These are phyloP conservation scores for Dicyrtomina minuta DNA, from an alignment of 2,888 invertebrate genomes.

Conservation along the genomic window DNA sequence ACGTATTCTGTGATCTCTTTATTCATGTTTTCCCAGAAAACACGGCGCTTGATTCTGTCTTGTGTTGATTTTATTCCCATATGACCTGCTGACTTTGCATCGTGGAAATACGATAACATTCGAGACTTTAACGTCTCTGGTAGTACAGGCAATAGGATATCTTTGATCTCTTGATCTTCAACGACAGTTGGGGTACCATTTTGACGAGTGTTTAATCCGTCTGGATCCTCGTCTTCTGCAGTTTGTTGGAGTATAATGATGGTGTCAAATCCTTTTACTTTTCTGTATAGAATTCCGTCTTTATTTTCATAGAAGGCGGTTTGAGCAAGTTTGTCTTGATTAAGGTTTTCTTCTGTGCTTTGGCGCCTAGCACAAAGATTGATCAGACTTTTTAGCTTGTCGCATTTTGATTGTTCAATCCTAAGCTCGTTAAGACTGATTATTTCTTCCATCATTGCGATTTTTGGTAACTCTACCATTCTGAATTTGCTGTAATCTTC, in stretches of 20 bases:
- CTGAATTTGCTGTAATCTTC: not conserved
- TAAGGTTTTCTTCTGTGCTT: not conserved
- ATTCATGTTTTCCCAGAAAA: constrained; percentile 43
- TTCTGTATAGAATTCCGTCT: not conserved
- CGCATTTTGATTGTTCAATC: not conserved
- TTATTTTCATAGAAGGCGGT: not conserved
- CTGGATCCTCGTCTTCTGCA: not conserved
- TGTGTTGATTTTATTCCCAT: constrained; percentile 41
- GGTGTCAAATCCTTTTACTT: not conserved
- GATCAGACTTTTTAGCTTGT: not conserved
- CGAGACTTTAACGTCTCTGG: constrained; percentile 28
- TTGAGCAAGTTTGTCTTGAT: not conserved
- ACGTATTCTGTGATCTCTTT: constrained; percentile 40
- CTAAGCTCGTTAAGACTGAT: not conserved
- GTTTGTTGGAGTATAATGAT: not conserved
- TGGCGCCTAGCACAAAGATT: not conserved
- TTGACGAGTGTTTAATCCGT: not conserved
- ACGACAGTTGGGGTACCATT: not conserved
- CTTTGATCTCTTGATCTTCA: not conserved
- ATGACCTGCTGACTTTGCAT: constrained; percentile 42
- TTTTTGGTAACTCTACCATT: not conserved
- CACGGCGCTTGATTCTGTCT: constrained; percentile 30
- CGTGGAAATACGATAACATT: constrained; percentile 41
- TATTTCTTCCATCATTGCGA: not conserved
- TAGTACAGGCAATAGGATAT: constrained; percentile 34